Evolutionary conservation across 2,797 vertebrate species (phyloP).

Genomic region (Coendou prehensilis): DNA sequence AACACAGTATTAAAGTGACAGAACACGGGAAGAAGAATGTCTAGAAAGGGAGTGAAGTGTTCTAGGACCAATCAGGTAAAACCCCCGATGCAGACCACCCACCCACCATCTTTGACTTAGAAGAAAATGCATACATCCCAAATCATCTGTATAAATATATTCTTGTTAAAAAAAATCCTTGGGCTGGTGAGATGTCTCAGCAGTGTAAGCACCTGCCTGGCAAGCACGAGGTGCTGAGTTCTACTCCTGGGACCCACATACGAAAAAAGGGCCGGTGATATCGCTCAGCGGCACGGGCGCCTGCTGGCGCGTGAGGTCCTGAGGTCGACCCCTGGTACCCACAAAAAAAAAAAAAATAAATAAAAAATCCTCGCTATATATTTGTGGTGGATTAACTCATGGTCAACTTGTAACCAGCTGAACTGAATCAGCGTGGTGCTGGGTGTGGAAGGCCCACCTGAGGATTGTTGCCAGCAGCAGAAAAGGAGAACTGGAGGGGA

Average conservation of each 20-base stretch:
- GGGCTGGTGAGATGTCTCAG: too few species aligned
- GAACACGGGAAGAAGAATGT: not conserved
- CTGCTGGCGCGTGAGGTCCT: too few species aligned
- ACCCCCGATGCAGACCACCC: not conserved
- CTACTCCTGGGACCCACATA: too few species aligned
- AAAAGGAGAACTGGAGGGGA: not conserved
- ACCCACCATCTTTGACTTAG: not conserved
- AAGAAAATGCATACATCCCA: not conserved
- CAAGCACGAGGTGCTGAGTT: too few species aligned
- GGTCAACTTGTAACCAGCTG: not conserved
- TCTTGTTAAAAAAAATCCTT: not conserved
- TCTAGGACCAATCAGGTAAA: not conserved
- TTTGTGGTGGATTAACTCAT: not conserved
- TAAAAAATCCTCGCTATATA: not conserved
- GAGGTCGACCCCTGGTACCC: too few species aligned
- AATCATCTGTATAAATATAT: not conserved
- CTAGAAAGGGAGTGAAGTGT: not conserved
- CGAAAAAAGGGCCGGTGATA: too few species aligned
- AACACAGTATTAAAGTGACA: not conserved
- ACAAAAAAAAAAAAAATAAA: too few species aligned
- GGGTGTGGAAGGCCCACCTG: not conserved
- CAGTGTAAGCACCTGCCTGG: too few species aligned
- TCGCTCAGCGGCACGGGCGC: too few species aligned
- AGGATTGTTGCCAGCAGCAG: not conserved
- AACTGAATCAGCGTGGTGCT: not conserved